phyloP scores from a whole-genome alignment of 2,113 vertebrate genomes.

The Spermophilus dauricus region DNA sequence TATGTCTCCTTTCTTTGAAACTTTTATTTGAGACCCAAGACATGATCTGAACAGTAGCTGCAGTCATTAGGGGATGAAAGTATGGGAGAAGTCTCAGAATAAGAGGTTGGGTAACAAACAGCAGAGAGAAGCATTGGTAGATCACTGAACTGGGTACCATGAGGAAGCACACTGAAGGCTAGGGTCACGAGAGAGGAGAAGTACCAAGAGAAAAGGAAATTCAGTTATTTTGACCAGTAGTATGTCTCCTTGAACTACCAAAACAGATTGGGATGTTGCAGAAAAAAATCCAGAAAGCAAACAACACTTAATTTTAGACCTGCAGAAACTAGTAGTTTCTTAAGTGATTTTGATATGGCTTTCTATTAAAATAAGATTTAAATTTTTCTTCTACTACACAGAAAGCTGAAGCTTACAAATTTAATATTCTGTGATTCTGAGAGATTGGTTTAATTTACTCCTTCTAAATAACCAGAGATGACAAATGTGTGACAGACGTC shows the following conservation, averaged over 20 bases:
- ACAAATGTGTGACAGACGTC: background rate
- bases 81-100: background rate
- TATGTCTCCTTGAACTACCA: background rate
- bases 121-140: background rate
- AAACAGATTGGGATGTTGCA: background rate
- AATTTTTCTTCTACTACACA: background rate
- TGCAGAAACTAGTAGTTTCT: background rate
- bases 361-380: background rate
- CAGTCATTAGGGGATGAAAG: background rate
- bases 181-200: background rate
- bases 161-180: fast-evolving
- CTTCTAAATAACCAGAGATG: background rate
- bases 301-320: background rate
- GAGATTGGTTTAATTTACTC: background rate
- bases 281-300: background rate
- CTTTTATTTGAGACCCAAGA: background rate
- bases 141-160: background rate
- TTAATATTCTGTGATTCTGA: background rate
- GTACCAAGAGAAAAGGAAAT: background rate
- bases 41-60: background rate
- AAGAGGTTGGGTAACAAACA: background rate
- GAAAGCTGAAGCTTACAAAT: background rate
- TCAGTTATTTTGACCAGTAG: background rate
- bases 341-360: background rate
- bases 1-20: background rate